A percentile compares a stretch with the other conserved stretches of the same genome.
Conservation (phyloP, 2,797 vertebrate species). For the Lateolabrax maculatus region DNA sequence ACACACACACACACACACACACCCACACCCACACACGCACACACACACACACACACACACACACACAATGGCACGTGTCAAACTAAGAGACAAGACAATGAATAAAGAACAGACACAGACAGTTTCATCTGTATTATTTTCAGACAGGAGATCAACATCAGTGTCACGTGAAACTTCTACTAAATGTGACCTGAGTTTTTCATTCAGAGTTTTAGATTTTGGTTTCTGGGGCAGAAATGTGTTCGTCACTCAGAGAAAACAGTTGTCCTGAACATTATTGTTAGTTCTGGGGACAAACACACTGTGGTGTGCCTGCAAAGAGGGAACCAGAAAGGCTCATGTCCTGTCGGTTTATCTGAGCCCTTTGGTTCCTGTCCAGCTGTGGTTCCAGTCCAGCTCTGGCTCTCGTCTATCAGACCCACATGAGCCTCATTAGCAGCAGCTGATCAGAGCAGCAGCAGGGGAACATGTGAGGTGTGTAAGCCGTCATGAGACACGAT, state of each 20-base stretch:
- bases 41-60: slow-evolving; percentile 17
- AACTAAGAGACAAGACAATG: not conserved
- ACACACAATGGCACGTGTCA: not conserved
- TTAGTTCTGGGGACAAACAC: not conserved
- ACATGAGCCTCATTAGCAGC: slow-evolving; percentile 69
- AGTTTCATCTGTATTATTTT: not conserved
- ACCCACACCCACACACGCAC: slow-evolving; percentile 7
- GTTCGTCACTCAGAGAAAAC: not conserved
- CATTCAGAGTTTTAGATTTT: not conserved
- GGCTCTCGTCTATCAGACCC: slow-evolving; percentile 33
- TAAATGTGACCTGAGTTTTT: not conserved
- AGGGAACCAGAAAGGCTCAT: too few species aligned
- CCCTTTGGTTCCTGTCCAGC: not conserved
- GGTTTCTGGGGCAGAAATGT: not conserved
- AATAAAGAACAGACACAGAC: not conserved
- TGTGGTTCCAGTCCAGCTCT: slow-evolving; percentile 6
- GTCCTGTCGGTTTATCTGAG: not conserved
- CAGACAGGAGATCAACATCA: not conserved
- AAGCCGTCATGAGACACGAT: slow-evolving; percentile 66
- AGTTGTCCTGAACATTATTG: not conserved
- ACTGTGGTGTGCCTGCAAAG: not conserved
- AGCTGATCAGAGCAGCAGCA: slow-evolving; percentile 60
- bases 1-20: slow-evolving; percentile 22
- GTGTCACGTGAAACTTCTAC: not conserved
- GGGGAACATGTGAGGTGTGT: slow-evolving; percentile 66